Percentiles rank a stretch among this genome's conserved stretches.
phyloP scores from a whole-genome alignment of 2,113 vertebrate genomes.

The Odontophorus gujanensis region DNA sequence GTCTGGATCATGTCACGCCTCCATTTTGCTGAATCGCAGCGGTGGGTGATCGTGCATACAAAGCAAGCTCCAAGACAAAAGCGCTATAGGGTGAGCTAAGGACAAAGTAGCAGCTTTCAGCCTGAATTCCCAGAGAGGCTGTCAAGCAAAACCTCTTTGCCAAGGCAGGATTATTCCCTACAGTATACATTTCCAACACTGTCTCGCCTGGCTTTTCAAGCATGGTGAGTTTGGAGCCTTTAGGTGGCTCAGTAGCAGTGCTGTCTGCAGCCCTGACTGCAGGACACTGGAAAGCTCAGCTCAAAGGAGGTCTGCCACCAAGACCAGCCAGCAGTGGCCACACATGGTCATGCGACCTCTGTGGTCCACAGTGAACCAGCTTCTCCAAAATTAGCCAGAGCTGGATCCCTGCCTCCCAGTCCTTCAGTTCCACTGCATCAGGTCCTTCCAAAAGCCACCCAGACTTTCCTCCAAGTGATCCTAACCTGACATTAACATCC shows the following conservation, averaged over 20 bases:
- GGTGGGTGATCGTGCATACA: slow-evolving; percentile 36
- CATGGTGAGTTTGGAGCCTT: background rate
- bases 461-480: background rate
- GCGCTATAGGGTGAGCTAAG: slow-evolving; percentile 49
- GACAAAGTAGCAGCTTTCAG: slow-evolving; percentile 32
- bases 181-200: slow-evolving; percentile 3
- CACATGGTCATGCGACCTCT: fast-evolving
- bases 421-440: background rate
- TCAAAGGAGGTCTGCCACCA: background rate
- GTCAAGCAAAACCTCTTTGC: slow-evolving; percentile 25
- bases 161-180: slow-evolving; percentile 17
- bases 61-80: slow-evolving; percentile 44
- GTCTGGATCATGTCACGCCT: background rate
- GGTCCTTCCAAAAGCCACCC: background rate
- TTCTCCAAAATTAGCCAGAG: background rate
- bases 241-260: fast-evolving
- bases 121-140: slow-evolving; percentile 10
- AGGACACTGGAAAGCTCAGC: background rate
- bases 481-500: background rate
- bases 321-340: background rate
- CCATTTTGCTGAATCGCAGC: background rate
- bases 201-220: background rate
- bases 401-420: background rate
- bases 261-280: background rate
- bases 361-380: background rate